Base-by-base conservation (phyloP, 2,888 invertebrate genomes). In the Drosophila nigricruria region DNA sequence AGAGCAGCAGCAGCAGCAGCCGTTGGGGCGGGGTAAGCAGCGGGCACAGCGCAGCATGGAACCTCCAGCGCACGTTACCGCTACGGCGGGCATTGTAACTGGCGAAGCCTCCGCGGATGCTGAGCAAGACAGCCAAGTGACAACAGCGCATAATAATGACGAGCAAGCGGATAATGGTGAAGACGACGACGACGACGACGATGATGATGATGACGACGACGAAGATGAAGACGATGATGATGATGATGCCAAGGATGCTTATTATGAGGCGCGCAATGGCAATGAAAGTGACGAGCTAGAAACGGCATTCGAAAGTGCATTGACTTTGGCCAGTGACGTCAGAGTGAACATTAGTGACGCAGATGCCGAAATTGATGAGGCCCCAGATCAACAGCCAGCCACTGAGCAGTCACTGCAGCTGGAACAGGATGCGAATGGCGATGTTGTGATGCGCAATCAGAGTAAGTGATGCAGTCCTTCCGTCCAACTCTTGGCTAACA, bases 221-320 rank as follows among this genome's bases (percentile, higher is more conserved):
- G 5, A 42, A 8, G 23, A 43, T 14, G 23, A 18, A 1, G 40
- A 40, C 6, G 66, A 68, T 3, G 73, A 75, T 5, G 82, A 89
- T 5, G 91, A 90, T 49, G 91, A 88, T 63, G 70, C 75, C 25
- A 85, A 82, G 64, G 85, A 88, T 75, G 88, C 81, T 27, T 91
- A 81, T 64, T 91, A 88, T 49, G 91, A 91, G 77, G 90, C 90
- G 57, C 74, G 81, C 66, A 86, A 81, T 56, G 88, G 80, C 57
- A 85, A 77, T 74, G 91, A 89, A 79, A 84, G 87, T 70, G 91
- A 91, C 69, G 91, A 91, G 69, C 82, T 89, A 36, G 77, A 82
- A 65, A 79, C 81, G 61, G 77, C 82, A 72, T 86, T 88, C 58
- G 84, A 85, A 71, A 87, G 83, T 70, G 74, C 89, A 40, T 73